A percentile compares a stretch with the other conserved stretches of the same genome.
These are phyloP conservation scores for Eutolmus rufibarbis DNA, from an alignment of 2,888 invertebrate genomes.

Conservation along the genomic window DNA sequence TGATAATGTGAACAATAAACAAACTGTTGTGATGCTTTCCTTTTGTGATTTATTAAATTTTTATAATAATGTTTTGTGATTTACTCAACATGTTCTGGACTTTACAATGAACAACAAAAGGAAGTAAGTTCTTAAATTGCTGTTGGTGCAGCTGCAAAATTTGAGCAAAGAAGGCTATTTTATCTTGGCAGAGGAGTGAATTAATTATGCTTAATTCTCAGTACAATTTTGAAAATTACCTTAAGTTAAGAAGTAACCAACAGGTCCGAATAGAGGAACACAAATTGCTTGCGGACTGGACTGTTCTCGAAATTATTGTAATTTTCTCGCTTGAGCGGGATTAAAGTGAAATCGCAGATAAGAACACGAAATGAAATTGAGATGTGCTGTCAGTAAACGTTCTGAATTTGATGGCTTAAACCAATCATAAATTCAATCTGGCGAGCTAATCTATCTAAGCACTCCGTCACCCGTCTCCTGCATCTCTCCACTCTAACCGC, in stretches of 20 bases:
- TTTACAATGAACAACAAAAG: neutral
- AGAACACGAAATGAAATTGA: neutral
- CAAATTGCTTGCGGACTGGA: neutral
- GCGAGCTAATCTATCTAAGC: neutral
- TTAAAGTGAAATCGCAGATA: neutral
- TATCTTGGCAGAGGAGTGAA: neutral
- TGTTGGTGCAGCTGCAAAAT: neutral
- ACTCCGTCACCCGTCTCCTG: neutral
- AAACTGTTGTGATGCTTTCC: neutral
- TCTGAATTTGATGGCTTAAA: neutral
- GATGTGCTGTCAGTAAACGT: neutral
- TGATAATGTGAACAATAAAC: neutral
- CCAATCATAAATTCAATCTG: neutral
- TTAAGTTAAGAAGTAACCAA: neutral
- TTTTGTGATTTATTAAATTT: neutral
- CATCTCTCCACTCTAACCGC: neutral
- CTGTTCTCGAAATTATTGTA: neutral
- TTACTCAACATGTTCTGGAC: neutral
- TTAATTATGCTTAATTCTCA: neutral
- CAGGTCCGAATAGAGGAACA: neutral
- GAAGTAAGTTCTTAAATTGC: neutral
- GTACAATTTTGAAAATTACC: neutral
- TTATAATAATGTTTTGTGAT: neutral
- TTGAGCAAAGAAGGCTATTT: neutral
- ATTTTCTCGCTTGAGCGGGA: neutral